Conservation (phyloP, 1,140 invertebrate genomes). For the Medauroidea extradentata region DNA sequence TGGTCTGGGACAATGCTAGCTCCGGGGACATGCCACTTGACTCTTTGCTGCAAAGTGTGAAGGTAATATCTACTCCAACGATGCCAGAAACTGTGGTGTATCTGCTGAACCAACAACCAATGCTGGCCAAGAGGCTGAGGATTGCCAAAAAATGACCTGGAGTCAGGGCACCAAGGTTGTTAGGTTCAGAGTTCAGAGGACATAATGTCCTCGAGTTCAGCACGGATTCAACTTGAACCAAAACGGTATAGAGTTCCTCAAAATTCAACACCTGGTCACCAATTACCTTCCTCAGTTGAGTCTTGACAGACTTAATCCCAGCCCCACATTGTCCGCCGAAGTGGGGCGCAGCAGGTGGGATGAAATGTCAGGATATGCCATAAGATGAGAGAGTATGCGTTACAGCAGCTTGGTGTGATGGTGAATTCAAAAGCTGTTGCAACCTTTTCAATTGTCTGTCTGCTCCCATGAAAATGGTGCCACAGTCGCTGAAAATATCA, state of each 20-base stretch:
- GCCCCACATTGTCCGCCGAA: constrained; percentile 38
- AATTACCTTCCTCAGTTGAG: constrained; percentile 23
- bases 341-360: constrained; percentile 34
- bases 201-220: constrained; percentile 26
- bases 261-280: constrained; percentile 16
- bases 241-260: constrained; percentile 23
- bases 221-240: constrained; percentile 24
- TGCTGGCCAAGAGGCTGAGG: constrained; percentile 7
- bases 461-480: constrained; percentile 22
- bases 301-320: constrained; percentile 38
- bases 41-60: constrained; percentile 20
- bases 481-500: constrained; percentile 29
- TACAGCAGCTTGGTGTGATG: background rate
- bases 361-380: constrained; percentile 31
- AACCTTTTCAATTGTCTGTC: constrained; percentile 1
- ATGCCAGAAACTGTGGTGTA: constrained; percentile 33
- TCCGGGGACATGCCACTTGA: constrained; percentile 23
- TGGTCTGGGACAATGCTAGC: constrained; percentile 6
- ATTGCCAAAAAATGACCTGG: background rate
- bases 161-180: background rate
- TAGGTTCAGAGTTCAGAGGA: background rate
- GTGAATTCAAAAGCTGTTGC: background rate
- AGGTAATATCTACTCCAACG: constrained; percentile 36
- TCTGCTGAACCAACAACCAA: constrained; percentile 25
- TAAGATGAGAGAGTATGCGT: no score